A percentile compares a stretch with the other conserved stretches of the same genome.
Evolutionary conservation across 2,888 invertebrate genomes (phyloP).

Genomic region (Xestia sexstrigata): DNA sequence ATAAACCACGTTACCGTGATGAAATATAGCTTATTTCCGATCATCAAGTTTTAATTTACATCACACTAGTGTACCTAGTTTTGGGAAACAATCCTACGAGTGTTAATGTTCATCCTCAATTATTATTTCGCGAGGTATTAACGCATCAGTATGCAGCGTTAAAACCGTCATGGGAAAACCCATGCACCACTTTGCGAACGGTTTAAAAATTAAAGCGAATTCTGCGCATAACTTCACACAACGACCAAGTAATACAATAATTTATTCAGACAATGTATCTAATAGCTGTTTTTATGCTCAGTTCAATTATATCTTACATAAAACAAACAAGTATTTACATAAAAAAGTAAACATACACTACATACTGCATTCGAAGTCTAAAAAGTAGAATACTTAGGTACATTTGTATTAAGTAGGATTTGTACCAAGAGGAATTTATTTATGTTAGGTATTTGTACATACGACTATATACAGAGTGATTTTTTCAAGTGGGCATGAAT

Average conservation of each 20-base stretch:
- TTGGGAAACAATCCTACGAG: conserved; percentile 39
- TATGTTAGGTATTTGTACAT: neutral
- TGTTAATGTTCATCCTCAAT: conserved; percentile 26
- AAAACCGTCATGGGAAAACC: conserved; percentile 17
- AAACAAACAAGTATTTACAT: conserved; percentile 53
- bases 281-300: conserved; percentile 22
- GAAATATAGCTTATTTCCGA: conserved; percentile 35
- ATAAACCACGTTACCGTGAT: conserved; percentile 16
- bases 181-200: neutral
- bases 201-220: conserved; percentile 34
- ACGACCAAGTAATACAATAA: conserved; percentile 10
- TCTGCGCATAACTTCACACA: conserved; percentile 15
- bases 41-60: conserved; percentile 26
- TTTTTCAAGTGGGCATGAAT: too few species aligned
- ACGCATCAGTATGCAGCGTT: conserved; percentile 5
- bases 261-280: conserved; percentile 8
- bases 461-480: neutral
- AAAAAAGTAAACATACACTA: conserved; percentile 44
- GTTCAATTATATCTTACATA: conserved; percentile 51
- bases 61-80: conserved; percentile 16
- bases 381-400: conserved; percentile 36
- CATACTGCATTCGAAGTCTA: conserved; percentile 15
- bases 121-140: conserved; percentile 40
- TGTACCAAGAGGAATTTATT: neutral
- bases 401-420: conserved; percentile 19